These are phyloP conservation scores for Lutraria lutraria DNA, from an alignment of 2,888 invertebrate species.

Conservation along the genomic window DNA sequence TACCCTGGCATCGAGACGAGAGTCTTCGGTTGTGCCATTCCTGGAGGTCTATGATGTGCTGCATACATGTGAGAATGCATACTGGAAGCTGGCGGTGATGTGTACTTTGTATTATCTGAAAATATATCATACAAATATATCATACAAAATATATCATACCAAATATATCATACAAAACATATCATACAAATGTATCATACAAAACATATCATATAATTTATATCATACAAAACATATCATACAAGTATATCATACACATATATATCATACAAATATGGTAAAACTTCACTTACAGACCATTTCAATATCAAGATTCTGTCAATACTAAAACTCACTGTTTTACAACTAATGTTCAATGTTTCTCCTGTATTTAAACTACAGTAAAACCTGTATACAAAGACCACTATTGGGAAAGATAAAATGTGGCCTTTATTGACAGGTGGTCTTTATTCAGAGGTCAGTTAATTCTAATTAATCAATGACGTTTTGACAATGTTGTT, in stretches of 20 bases:
- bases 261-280: not conserved
- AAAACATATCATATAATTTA: not conserved
- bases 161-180: no score
- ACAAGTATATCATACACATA: not conserved
- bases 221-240: slow-evolving; percentile 47
- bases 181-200: not conserved
- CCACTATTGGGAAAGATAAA: no score
- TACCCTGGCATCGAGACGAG: slow-evolving; percentile 68
- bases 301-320: no score
- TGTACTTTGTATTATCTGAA: slow-evolving; percentile 68
- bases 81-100: slow-evolving; percentile 59
- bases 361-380: no score
- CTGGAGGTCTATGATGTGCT: slow-evolving; percentile 73
- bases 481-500: no score
- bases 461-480: no score
- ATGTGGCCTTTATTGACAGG: no score
- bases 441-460: no score
- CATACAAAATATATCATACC: not conserved
- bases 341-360: no score
- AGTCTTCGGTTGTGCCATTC: slow-evolving; percentile 67
- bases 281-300: not conserved
- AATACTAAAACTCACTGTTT: no score
- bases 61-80: slow-evolving; percentile 78
- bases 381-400: no score
- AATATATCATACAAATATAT: slow-evolving; percentile 15